Percentiles rank a stretch among this genome's conserved stretches.
phyloP scores from a whole-genome alignment of 2,888 invertebrate genomes.

The Vanessa cardui region DNA sequence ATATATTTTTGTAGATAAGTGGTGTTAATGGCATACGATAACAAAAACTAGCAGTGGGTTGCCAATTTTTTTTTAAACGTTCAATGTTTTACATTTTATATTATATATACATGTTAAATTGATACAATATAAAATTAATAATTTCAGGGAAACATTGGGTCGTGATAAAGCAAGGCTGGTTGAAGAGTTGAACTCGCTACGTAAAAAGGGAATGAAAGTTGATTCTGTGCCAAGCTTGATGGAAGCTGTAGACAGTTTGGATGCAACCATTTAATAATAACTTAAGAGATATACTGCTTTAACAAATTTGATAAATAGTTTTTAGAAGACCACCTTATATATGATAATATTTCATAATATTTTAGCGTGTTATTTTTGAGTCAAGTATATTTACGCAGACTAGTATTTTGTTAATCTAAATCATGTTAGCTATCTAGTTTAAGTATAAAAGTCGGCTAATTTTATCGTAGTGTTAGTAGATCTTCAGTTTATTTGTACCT shows the following conservation, averaged over 20 bases:
- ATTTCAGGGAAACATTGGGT: conserved; percentile 84
- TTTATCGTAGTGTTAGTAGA: neutral
- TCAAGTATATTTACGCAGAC: neutral
- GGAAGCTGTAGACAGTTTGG: conserved; percentile 85
- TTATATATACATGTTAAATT: neutral
- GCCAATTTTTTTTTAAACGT: too few species aligned
- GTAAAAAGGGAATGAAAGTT: conserved; percentile 86
- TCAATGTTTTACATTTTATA: too few species aligned
- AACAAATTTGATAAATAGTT: neutral
- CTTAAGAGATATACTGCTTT: neutral
- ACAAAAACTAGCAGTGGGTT: too few species aligned
- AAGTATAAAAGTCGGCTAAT: conserved; percentile 1
- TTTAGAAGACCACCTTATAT: neutral
- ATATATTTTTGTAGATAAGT: too few species aligned
- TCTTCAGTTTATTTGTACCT: conserved; percentile 2
- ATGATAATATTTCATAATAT: neutral
- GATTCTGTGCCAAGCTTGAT: conserved; percentile 83
- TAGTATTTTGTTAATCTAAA: conserved; percentile 1
- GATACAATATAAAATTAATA: neutral
- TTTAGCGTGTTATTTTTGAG: neutral
- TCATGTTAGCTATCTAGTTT: neutral
- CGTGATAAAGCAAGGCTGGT: conserved; percentile 84
- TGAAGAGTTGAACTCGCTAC: conserved; percentile 83
- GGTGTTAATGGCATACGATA: too few species aligned
- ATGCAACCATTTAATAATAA: conserved; percentile 50